A percentile compares a stretch with the other conserved stretches of the same genome.
Evolutionary conservation across 2,888 invertebrate species (phyloP).

Genomic region (Apoda limacodes): DNA sequence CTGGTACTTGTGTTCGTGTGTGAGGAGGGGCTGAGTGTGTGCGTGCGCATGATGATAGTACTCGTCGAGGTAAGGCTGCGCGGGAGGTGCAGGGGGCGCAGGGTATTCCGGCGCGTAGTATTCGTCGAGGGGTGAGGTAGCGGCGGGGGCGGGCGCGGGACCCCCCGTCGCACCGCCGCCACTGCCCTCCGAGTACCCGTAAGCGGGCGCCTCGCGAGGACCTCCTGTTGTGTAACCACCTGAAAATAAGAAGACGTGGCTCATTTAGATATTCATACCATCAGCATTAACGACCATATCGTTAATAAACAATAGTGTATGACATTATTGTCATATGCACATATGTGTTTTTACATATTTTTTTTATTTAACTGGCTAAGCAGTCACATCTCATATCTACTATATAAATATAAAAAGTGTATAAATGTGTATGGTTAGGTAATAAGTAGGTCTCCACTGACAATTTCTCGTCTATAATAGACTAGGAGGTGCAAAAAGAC

Average conservation of each 20-base stretch:
- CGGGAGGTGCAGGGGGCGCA: conserved; percentile 58
- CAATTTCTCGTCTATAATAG: no score
- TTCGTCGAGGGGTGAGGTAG: conserved; percentile 66
- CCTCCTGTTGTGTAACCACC: conserved; percentile 70
- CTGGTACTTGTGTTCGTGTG: conserved; percentile 79
- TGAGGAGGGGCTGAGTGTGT: conserved; percentile 72
- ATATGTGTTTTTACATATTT: no score
- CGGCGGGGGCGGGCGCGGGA: conserved; percentile 41
- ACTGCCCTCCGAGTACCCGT: conserved; percentile 56
- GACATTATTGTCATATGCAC: no score
- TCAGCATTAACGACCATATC: no score
- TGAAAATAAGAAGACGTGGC: conserved; percentile 37
- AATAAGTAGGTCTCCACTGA: no score
- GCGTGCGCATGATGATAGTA: conserved; percentile 80
- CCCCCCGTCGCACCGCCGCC: conserved; percentile 34
- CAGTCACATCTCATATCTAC: no score
- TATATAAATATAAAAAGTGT: no score
- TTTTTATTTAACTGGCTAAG: no score
- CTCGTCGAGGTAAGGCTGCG: conserved; percentile 76
- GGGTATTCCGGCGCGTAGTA: conserved; percentile 63
- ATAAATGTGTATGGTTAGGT: no score
- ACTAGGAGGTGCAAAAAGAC: no score
- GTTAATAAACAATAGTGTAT: no score
- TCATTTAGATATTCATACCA: no score
- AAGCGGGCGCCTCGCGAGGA: conserved; percentile 61